Conservation (phyloP, 1,140 invertebrate species). For the Drosophila pectinifera region DNA sequence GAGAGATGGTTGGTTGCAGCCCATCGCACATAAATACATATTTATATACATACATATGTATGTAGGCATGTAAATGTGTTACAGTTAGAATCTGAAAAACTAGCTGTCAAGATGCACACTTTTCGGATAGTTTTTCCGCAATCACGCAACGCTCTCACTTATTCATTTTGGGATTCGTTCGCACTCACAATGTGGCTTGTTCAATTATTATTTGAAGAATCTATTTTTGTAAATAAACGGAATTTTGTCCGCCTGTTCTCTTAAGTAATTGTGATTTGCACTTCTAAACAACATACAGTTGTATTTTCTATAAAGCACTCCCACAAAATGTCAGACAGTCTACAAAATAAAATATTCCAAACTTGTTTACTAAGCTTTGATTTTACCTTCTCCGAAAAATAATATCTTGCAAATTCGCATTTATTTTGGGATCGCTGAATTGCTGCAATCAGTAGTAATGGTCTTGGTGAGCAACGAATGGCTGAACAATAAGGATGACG, state of each 20-base stretch:
- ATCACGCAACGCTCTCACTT: background rate
- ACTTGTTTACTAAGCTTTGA: background rate
- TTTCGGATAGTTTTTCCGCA: background rate
- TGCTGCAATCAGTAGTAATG: constrained; percentile 55
- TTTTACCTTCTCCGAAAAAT: background rate
- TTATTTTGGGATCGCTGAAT: constrained; percentile 1
- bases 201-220: constrained; percentile 7
- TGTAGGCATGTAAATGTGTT: background rate
- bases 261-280: constrained; percentile 26
- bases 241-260: constrained; percentile 38
- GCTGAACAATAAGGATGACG: constrained; percentile 64
- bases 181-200: background rate
- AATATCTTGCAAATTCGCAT: background rate
- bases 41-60: background rate
- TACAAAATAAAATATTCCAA: background rate
- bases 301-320: background rate
- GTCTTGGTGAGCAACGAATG: constrained; percentile 74
- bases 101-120: background rate
- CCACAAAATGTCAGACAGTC: background rate
- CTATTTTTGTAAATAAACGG: constrained; percentile 51
- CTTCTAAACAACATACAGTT: background rate
- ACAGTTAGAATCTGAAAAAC: background rate
- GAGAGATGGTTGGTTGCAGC: background rate
- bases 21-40: background rate
- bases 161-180: background rate